A percentile compares a stretch with the other conserved stretches of the same genome.
Evolutionary conservation across 2,888 invertebrate genomes (phyloP).

Genomic region (Nasonovia ribisnigri): DNA sequence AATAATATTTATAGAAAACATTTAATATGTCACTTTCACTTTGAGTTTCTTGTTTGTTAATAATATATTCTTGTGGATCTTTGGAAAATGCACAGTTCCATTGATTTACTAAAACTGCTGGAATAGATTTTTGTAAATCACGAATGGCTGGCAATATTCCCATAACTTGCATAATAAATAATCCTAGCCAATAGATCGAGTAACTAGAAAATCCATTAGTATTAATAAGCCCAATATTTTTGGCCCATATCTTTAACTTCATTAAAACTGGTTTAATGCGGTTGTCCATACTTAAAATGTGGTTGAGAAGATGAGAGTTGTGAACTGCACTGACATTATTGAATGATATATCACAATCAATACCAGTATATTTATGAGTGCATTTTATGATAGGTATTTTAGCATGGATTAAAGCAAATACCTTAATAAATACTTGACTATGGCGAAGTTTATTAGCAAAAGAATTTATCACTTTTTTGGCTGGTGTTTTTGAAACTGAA

Average conservation of each 20-base stretch:
- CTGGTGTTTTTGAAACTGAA: constrained; percentile 28
- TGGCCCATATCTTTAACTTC: constrained; percentile 50
- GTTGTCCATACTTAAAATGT: constrained; percentile 34
- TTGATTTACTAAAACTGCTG: constrained; percentile 17
- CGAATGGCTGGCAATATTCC: constrained; percentile 46
- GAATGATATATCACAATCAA: constrained; percentile 61
- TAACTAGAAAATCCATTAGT: constrained; percentile 62
- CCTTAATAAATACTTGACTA: constrained; percentile 7
- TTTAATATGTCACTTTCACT: constrained; percentile 28
- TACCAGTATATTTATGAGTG: constrained; percentile 33
- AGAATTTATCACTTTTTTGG: constrained; percentile 28
- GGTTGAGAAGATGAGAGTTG: constrained; percentile 44
- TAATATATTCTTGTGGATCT: constrained; percentile 7
- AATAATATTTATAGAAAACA: constrained; percentile 46
- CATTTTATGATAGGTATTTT: constrained; percentile 60
- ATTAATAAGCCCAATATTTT: constrained; percentile 45
- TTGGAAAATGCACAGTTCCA: constrained; percentile 61
- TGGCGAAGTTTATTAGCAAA: constrained; percentile 39
- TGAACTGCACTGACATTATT: constrained; percentile 51
- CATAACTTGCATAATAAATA: constrained; percentile 52
- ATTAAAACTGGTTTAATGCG: constrained; percentile 49
- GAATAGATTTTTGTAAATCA: constrained; percentile 47
- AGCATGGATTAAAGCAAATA: constrained; percentile 31
- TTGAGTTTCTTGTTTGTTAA: not conserved
- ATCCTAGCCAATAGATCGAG: constrained; percentile 57